Evolutionary conservation across 2,797 vertebrate genomes (phyloP).

Genomic region (Poecilia velifera): DNA sequence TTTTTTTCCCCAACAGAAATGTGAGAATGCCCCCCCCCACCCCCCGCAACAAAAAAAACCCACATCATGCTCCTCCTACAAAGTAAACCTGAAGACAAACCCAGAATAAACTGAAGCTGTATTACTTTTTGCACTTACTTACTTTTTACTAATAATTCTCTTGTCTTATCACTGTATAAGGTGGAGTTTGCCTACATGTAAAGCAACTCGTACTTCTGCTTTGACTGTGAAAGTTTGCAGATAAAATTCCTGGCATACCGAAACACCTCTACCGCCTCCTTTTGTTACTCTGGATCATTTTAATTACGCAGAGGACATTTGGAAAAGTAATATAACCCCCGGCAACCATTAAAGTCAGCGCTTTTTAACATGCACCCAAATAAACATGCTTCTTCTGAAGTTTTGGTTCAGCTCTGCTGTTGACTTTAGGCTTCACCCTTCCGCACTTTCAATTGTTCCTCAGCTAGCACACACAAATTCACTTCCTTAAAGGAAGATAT

Average conservation of each 20-base stretch:
- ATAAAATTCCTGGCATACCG: conserved; percentile 2
- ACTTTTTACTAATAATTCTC: not conserved
- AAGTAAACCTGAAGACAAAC: not conserved
- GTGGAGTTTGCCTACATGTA: conserved; percentile 23
- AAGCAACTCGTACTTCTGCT: conserved; percentile 17
- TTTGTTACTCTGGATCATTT: not conserved
- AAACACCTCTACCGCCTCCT: conserved; percentile 2
- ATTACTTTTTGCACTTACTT: not conserved
- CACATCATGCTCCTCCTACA: not conserved
- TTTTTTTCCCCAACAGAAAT: not conserved
- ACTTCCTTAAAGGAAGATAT: conserved; percentile 73
- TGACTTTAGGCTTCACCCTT: conserved; percentile 74
- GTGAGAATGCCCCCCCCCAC: not conserved
- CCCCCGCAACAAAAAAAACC: too few species aligned
- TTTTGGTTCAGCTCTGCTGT: conserved; percentile 36
- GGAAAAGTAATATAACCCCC: not conserved
- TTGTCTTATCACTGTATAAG: not conserved
- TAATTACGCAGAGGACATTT: not conserved
- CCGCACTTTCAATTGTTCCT: conserved; percentile 77
- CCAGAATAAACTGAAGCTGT: not conserved
- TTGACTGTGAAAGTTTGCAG: conserved; percentile 28
- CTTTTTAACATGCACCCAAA: not conserved
- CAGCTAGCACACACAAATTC: conserved; percentile 34
- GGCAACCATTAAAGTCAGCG: not conserved
- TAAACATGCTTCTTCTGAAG: conserved; percentile 7